Percentiles rank a stretch among this genome's conserved stretches.
Conservation (phyloP, 2,888 invertebrate species). For the Orthosia cruda region DNA sequence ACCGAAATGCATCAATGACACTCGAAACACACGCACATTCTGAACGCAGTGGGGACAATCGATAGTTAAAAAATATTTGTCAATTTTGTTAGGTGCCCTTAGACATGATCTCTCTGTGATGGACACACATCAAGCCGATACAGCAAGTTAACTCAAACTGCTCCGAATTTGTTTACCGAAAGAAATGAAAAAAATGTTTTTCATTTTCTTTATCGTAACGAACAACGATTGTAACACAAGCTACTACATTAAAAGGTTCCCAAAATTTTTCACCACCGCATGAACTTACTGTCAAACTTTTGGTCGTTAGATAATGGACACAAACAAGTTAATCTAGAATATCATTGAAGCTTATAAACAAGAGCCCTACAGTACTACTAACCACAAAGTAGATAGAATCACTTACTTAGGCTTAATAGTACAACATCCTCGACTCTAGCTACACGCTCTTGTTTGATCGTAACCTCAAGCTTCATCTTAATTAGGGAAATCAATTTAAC, state of each 20-base stretch:
- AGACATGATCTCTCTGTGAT: conserved; percentile 22
- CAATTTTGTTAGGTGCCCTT: conserved; percentile 56
- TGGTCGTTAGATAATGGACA: conserved; percentile 24
- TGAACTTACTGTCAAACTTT: conserved; percentile 15
- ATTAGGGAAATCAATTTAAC: conserved; percentile 83
- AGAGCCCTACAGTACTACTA: not conserved
- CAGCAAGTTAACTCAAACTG: not conserved
- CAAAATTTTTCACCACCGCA: conserved; percentile 2
- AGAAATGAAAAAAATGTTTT: too few species aligned
- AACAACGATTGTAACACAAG: not conserved
- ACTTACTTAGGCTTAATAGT: conserved; percentile 19
- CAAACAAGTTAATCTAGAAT: not conserved
- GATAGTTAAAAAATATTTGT: conserved; percentile 80
- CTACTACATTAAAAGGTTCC: conserved; percentile 1
- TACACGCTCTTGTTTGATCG: conserved; percentile 46
- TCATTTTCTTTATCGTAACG: not conserved
- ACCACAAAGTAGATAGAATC: conserved; percentile 20
- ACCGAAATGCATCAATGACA: conserved; percentile 92
- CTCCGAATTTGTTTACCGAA: not conserved
- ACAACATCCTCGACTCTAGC: conserved; percentile 20
- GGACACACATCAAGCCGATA: not conserved
- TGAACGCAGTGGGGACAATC: conserved; percentile 84
- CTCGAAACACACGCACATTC: conserved; percentile 90
- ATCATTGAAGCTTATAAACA: conserved; percentile 12
- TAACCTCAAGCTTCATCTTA: conserved; percentile 72